Evolutionary conservation across 2,888 invertebrate genomes (phyloP), one percentile per base, ranked within the genome.

Genomic region (Lasioglossum morio): DNA sequence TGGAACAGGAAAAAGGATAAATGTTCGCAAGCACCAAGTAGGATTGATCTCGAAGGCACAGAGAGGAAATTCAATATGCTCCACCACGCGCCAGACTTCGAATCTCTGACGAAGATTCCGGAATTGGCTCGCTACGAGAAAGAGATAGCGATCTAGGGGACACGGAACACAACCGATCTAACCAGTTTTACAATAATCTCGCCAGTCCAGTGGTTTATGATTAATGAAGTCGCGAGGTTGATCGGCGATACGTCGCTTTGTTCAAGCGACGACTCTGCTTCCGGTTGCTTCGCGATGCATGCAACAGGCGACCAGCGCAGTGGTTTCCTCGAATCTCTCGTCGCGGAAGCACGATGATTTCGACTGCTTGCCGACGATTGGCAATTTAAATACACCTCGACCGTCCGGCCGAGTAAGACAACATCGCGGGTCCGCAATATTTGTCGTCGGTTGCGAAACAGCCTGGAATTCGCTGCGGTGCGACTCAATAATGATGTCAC

Each of bases 401-500:
- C 66, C 53, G 48, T 73, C 5, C 10, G 60, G 23, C 66, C 34
- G 40, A 34, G 27, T 27, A 72, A 63, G 34, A 10, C 37, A 63
- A 77, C 40, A 53, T 53, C 53, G 53, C 70, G 43, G 73, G 40
- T 40, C 30, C 74, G n/a, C 79, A 72, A 85, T 78, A 72, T 87
- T 87, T 82, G 77, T 48, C 82, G 69, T 69, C 30, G 63, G 34
- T 87, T 81, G 48, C 60, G 74, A 84, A 85, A 89, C 72, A 79
- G 46, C 57, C 43, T 72, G 77, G 77, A 82, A 82, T 87, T 74
- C 46, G 48, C 37, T 70, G 63, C 73, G 72, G 27, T 23, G 40
- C 78, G 72, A 85, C 78, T 48, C 80, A 81, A 83, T 77, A 81
- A 66, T 73, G 81, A 85, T 70, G 79, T 84, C 77, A 87, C 66